Evolutionary conservation across 2,113 vertebrate genomes (phyloP).

Genomic region (Kobus ellipsiprymnus): DNA sequence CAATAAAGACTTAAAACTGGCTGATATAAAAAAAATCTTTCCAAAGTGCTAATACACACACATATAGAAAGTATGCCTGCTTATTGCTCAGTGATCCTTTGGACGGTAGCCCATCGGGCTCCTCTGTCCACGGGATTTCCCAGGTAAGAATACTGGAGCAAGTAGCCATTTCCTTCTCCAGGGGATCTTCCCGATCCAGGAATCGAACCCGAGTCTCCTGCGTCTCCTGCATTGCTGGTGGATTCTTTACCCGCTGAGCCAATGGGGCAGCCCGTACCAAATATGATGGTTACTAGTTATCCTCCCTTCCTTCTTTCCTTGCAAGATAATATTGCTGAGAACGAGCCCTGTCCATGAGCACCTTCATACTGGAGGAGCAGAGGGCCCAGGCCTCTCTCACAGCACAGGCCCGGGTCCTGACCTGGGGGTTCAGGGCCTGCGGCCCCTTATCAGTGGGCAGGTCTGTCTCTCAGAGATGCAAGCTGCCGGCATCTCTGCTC

Average conservation of each 20-base stretch:
- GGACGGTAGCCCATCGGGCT: not conserved
- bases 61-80: not conserved
- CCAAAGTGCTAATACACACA: not conserved
- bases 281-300: too few relatives aligned
- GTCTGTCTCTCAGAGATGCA: not conserved
- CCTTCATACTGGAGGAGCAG: fast-evolving
- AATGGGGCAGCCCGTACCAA: not conserved
- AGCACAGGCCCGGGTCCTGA: too few relatives aligned
- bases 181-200: not conserved
- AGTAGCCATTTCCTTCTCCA: not conserved
- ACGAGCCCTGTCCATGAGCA: fast-evolving
- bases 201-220: not conserved
- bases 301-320: too few relatives aligned
- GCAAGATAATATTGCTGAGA: not conserved
- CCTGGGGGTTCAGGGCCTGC: not conserved
- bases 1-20: not conserved
- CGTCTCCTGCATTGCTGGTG: not conserved
- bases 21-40: not conserved
- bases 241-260: not conserved
- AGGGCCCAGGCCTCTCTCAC: not conserved
- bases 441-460: not conserved
- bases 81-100: not conserved
- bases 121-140: not conserved
- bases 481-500: not conserved
- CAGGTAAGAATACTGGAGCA: not conserved